These are phyloP conservation scores for Heterotilapia buettikoferi DNA, from an alignment of 2,113 vertebrate species.

Conservation along the genomic window DNA sequence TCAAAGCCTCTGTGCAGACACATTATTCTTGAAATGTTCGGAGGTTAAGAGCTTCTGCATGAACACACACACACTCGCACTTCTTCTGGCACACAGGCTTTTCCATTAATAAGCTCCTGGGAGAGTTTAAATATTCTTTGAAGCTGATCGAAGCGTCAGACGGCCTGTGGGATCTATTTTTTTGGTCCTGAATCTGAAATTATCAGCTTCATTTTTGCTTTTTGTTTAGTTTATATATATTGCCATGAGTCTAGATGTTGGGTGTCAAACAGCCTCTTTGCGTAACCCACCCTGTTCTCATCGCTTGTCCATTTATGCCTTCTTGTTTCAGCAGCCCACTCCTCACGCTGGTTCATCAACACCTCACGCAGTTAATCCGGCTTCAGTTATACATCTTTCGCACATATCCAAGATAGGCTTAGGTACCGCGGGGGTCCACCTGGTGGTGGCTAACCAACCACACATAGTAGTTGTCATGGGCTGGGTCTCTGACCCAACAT, in stretches of 20 bases:
- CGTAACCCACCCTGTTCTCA: background rate
- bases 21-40: background rate
- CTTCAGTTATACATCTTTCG: background rate
- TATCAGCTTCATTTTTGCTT: background rate
- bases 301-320: background rate
- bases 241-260: background rate
- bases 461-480: background rate
- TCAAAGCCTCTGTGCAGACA: background rate
- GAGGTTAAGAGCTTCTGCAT: background rate
- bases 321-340: background rate
- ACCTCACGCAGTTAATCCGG: background rate
- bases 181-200: background rate
- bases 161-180: background rate
- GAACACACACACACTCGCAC: background rate
- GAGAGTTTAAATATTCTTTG: background rate
- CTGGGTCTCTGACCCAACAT: background rate
- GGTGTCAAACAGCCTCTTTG: background rate
- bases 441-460: background rate
- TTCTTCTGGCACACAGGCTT: background rate
- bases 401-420: background rate
- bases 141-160: background rate
- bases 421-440: background rate
- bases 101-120: background rate
- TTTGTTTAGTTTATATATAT: background rate
- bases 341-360: background rate